phyloP scores from a whole-genome alignment of 2,113 vertebrate genomes.

The Prochilodus magdalenae region DNA sequence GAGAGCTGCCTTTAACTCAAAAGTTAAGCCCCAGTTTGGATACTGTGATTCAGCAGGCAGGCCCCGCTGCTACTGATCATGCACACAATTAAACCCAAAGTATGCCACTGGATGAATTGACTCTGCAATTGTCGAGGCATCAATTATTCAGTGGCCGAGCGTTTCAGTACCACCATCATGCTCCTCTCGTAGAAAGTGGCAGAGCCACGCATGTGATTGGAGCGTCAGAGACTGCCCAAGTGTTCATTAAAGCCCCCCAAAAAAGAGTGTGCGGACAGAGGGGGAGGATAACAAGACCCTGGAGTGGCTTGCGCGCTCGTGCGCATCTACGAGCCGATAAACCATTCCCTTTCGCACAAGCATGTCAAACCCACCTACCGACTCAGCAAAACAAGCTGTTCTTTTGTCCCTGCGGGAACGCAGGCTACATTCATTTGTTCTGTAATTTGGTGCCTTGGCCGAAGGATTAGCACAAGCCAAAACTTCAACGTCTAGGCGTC shows the following conservation, averaged over 20 bases:
- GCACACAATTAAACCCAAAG: conserved; percentile 46
- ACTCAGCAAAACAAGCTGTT: conserved; percentile 45
- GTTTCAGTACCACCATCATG: conserved; percentile 48
- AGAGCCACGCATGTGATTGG: conserved; percentile 46
- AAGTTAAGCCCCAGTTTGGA: not conserved
- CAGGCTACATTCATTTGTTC: conserved; percentile 34
- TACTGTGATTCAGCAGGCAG: conserved; percentile 28
- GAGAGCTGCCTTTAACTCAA: conserved; percentile 10
- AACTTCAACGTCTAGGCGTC: not conserved
- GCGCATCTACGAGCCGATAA: conserved; percentile 71
- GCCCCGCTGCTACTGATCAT: conserved; percentile 32
- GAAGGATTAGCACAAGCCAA: conserved; percentile 34
- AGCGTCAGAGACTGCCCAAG: conserved; percentile 35
- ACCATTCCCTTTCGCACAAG: conserved; percentile 72
- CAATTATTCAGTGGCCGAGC: conserved; percentile 56
- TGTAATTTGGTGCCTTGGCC: conserved; percentile 24
- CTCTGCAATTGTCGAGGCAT: conserved; percentile 46
- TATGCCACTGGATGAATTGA: conserved; percentile 51
- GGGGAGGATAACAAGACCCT: conserved; percentile 78
- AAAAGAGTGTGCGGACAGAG: conserved; percentile 67
- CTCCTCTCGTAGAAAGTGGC: conserved; percentile 38
- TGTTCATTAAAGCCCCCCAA: conserved; percentile 55
- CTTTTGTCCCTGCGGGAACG: conserved; percentile 15
- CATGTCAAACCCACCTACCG: conserved; percentile 42
- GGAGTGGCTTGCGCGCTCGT: conserved; percentile 72